A percentile compares a stretch with the other conserved stretches of the same genome.
Conservation (phyloP, 2,797 vertebrate genomes). For the Intellagama lesueurii region DNA sequence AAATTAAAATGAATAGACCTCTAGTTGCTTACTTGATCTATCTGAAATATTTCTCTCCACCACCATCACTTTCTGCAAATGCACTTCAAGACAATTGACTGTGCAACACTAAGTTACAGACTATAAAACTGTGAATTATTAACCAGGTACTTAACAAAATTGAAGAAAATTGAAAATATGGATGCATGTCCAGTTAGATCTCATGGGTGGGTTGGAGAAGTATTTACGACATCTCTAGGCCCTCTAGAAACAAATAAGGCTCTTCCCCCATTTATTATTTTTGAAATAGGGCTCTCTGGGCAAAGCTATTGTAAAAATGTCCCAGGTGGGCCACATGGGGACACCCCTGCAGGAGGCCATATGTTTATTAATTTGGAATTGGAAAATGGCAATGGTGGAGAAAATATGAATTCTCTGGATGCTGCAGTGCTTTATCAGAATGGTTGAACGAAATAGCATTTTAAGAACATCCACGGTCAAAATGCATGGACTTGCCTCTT, state of each 20-base stretch:
- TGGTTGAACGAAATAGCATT: slow-evolving; percentile 36
- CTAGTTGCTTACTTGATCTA: not conserved
- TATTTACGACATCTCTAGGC: too few species aligned
- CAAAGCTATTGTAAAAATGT: too few species aligned
- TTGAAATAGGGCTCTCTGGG: too few species aligned
- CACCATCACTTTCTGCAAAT: not conserved
- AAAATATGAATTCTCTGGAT: slow-evolving; percentile 26
- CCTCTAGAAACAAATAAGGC: too few species aligned
- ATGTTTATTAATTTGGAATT: not conserved
- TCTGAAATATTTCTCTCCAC: not conserved
- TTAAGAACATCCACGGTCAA: slow-evolving; percentile 26
- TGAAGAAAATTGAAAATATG: too few species aligned
- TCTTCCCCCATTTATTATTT: too few species aligned
- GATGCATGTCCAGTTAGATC: too few species aligned
- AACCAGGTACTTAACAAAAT: not conserved
- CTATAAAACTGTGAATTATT: not conserved
- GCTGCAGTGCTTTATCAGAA: slow-evolving; percentile 26
- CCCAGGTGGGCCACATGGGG: too few species aligned
- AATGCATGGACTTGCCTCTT: slow-evolving; percentile 23
- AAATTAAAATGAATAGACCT: not conserved
- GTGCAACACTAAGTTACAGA: not conserved
- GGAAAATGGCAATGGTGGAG: not conserved
- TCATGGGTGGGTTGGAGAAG: too few species aligned
- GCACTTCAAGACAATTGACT: not conserved
- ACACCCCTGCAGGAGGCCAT: too few species aligned